Conservation (phyloP, 2,888 invertebrate genomes). For the Tubiluchus corallicola region DNA sequence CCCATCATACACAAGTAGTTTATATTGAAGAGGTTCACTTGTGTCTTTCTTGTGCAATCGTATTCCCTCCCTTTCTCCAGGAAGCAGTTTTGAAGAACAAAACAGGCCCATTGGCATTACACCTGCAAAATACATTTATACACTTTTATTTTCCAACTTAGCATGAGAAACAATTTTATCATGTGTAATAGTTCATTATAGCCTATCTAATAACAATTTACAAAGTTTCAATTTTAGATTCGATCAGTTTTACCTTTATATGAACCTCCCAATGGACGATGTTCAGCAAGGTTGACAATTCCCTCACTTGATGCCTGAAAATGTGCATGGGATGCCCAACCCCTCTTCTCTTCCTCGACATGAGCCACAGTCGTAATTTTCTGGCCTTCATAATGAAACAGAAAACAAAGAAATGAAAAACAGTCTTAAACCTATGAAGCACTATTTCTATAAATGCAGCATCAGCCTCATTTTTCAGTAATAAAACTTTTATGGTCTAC, state of each 20-base stretch:
- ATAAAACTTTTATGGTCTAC: too few relatives aligned
- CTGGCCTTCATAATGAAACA: too few relatives aligned
- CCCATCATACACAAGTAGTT: neutral
- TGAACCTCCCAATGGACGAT: neutral
- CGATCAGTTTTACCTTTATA: neutral
- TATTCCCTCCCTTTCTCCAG: neutral
- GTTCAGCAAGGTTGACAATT: neutral
- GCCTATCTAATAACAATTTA: too few relatives aligned
- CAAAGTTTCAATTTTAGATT: too few relatives aligned
- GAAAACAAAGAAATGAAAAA: too few relatives aligned
- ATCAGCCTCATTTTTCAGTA: too few relatives aligned
- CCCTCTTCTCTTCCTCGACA: neutral
- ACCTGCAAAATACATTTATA: neutral
- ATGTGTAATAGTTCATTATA: too few relatives aligned
- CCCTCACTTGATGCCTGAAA: neutral
- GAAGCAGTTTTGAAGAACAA: neutral
- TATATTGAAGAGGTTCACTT: neutral
- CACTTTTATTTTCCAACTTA: too few relatives aligned
- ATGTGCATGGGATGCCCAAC: neutral
- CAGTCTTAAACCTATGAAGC: too few relatives aligned
- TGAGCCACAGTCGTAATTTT: conserved; percentile 1
- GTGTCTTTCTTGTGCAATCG: neutral
- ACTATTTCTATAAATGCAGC: too few relatives aligned
- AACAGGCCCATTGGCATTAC: conserved; percentile 3
- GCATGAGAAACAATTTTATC: too few relatives aligned